A percentile compares a stretch with the other conserved stretches of the same genome.
These are phyloP conservation scores for Sebastes nivosus DNA, from an alignment of 2,797 vertebrate genomes.

Conservation along the genomic window DNA sequence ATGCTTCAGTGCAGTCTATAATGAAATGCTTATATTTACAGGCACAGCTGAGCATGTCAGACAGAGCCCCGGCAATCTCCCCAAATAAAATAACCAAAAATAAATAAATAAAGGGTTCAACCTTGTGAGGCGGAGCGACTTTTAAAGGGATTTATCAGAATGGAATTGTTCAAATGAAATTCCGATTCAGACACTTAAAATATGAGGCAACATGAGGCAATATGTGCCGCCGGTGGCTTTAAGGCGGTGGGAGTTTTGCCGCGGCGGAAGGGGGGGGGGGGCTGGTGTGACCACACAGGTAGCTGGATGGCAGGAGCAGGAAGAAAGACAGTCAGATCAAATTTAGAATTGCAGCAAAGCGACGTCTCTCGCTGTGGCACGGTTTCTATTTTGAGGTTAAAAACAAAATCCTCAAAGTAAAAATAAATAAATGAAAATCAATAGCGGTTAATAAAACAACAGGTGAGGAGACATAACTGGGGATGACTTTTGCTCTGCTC, in stretches of 20 bases:
- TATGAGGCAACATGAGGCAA: slow-evolving; percentile 91
- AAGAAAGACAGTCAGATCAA: slow-evolving; percentile 71
- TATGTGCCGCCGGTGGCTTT: slow-evolving; percentile 73
- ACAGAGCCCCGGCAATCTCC: slow-evolving; percentile 92
- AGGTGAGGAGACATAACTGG: slow-evolving; percentile 95
- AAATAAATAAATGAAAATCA: slow-evolving; percentile 91
- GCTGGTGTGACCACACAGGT: slow-evolving; percentile 58
- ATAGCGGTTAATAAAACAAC: slow-evolving; percentile 99
- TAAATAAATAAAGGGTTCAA: slow-evolving; percentile 90
- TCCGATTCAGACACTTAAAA: slow-evolving; percentile 95
- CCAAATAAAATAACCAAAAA: slow-evolving; percentile 86
- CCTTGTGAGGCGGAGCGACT: slow-evolving; percentile 91
- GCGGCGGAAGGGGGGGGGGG: not conserved
- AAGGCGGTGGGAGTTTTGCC: slow-evolving; percentile 53
- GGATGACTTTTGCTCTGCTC: slow-evolving; percentile 91
- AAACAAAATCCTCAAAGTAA: slow-evolving; percentile 81
- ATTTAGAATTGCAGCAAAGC: slow-evolving; percentile 87
- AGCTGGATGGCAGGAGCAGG: slow-evolving; percentile 47
- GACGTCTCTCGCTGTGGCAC: slow-evolving; percentile 86
- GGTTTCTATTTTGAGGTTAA: slow-evolving; percentile 86
- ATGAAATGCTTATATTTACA: slow-evolving; percentile 99
- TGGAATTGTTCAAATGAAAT: slow-evolving; percentile 98
- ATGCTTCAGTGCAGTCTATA: slow-evolving; percentile 98
- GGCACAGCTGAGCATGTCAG: slow-evolving; percentile 96
- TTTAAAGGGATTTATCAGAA: slow-evolving; percentile 98